Percentiles rank a stretch among this genome's conserved stretches.
phyloP scores from a whole-genome alignment of 2,888 invertebrate species.

The Zaprionus lineosus region DNA sequence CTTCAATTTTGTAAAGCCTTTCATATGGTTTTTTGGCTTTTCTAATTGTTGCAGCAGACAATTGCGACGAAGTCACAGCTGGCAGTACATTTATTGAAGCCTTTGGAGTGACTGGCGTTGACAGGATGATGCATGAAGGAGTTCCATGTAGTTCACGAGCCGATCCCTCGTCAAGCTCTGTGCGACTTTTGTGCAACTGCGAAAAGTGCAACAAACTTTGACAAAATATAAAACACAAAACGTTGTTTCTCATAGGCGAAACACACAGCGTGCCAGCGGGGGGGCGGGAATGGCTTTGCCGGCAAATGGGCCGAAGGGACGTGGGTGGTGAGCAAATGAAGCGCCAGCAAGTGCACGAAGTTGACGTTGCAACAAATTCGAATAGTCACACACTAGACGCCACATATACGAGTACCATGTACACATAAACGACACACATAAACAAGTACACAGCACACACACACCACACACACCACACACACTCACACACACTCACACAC shows the following conservation, averaged over 20 bases:
- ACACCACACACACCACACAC: slow-evolving; percentile 5
- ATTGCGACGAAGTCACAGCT: slow-evolving; percentile 4
- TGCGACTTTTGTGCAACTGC: slow-evolving; percentile 37
- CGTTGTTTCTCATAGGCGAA: slow-evolving; percentile 35
- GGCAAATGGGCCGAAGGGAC: not conserved
- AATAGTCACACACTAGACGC: slow-evolving; percentile 31
- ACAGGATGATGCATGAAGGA: slow-evolving; percentile 35
- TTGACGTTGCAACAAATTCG: slow-evolving; percentile 36
- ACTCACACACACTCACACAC: slow-evolving; percentile 16
- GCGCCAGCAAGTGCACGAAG: slow-evolving; percentile 50
- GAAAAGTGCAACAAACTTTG: slow-evolving; percentile 75
- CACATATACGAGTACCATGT: slow-evolving; percentile 12
- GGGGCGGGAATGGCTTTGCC: not conserved
- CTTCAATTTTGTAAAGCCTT: slow-evolving; percentile 11
- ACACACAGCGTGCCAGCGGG: not conserved
- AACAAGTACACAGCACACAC: slow-evolving; percentile 13
- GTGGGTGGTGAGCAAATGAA: slow-evolving; percentile 41
- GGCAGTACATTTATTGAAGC: slow-evolving; percentile 8
- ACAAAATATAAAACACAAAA: slow-evolving; percentile 54
- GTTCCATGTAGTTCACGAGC: slow-evolving; percentile 34
- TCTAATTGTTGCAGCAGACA: slow-evolving; percentile 62
- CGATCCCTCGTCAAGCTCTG: slow-evolving; percentile 22
- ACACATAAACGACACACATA: slow-evolving; percentile 19
- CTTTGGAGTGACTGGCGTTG: slow-evolving; percentile 1
- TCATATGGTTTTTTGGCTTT: slow-evolving; percentile 20